Evolutionary conservation across 2,113 vertebrate species (phyloP).

Genomic region (Pachycephala philippinensis): DNA sequence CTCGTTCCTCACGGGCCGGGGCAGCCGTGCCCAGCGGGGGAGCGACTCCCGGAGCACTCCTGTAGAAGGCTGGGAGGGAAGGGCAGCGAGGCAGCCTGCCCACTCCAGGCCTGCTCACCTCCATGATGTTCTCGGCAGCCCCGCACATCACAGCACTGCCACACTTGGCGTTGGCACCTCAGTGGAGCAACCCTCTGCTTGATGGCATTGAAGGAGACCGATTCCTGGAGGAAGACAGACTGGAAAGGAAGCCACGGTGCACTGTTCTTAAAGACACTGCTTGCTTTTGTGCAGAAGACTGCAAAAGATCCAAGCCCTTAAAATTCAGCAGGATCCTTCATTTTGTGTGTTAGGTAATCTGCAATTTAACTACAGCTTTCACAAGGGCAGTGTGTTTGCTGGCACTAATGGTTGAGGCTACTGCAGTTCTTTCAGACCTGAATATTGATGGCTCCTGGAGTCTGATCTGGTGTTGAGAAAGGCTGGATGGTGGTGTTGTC

Average conservation of each 20-base stretch:
- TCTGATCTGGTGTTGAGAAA: not conserved
- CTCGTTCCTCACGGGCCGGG: not conserved
- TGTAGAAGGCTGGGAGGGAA: not conserved
- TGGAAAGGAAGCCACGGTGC: not conserved
- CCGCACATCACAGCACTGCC: not conserved
- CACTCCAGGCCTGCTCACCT: not conserved
- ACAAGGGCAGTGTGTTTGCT: not conserved
- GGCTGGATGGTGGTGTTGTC: not conserved
- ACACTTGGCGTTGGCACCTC: not conserved
- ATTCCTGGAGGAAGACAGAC: not conserved
- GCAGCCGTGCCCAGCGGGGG: not conserved
- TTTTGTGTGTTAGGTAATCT: not conserved
- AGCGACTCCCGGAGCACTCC: not conserved
- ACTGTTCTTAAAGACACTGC: not conserved
- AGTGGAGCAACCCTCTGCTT: not conserved
- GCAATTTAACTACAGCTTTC: not conserved
- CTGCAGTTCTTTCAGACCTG: not conserved
- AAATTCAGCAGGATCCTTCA: not conserved
- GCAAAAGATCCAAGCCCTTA: not conserved
- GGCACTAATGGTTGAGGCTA: not conserved
- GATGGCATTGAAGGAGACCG: not conserved
- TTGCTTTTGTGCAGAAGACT: not conserved
- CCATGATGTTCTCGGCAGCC: accelerated
- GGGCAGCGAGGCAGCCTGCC: not conserved
- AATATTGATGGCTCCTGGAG: not conserved